A percentile compares a stretch with the other conserved stretches of the same genome.
phyloP scores from a whole-genome alignment of 2,113 vertebrate genomes.

The Buteo buteo region DNA sequence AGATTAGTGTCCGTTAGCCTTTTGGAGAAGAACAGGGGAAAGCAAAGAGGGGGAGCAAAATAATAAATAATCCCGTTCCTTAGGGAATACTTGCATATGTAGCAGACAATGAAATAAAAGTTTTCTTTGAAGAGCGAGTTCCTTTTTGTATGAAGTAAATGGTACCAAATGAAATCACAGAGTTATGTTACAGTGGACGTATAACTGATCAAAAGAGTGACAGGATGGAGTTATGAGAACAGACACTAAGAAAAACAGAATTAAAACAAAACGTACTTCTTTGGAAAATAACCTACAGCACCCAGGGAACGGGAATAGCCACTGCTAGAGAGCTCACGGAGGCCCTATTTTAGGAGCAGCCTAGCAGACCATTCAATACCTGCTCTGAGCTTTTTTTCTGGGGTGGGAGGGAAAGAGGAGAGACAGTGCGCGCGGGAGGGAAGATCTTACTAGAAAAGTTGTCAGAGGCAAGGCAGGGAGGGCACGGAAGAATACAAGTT shows the following conservation, averaged over 20 bases:
- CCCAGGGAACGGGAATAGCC: background rate
- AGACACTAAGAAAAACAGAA: background rate
- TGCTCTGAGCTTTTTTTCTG: background rate
- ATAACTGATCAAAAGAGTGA: constrained; percentile 41
- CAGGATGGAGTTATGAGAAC: background rate
- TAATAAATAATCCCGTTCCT: constrained; percentile 47
- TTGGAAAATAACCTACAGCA: background rate
- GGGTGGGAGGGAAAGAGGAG: background rate
- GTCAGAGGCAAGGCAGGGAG: constrained; percentile 23
- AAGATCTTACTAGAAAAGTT: constrained; percentile 31
- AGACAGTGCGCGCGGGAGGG: rapidly evolving
- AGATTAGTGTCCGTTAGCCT: constrained; percentile 69
- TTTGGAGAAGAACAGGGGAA: constrained; percentile 35
- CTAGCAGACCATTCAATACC: background rate
- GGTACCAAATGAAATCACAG: constrained; percentile 43
- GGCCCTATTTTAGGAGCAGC: background rate
- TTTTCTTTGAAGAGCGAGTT: constrained; percentile 58
- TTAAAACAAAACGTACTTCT: background rate
- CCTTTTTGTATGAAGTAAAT: constrained; percentile 44
- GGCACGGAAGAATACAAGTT: background rate
- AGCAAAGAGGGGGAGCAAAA: background rate
- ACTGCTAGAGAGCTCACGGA: rapidly evolving
- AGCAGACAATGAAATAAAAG: constrained; percentile 58
- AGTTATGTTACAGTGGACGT: constrained; percentile 34
- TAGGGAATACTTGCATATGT: constrained; percentile 34